phyloP scores from a whole-genome alignment of 2,113 vertebrate species.

The Vombatus ursinus region DNA sequence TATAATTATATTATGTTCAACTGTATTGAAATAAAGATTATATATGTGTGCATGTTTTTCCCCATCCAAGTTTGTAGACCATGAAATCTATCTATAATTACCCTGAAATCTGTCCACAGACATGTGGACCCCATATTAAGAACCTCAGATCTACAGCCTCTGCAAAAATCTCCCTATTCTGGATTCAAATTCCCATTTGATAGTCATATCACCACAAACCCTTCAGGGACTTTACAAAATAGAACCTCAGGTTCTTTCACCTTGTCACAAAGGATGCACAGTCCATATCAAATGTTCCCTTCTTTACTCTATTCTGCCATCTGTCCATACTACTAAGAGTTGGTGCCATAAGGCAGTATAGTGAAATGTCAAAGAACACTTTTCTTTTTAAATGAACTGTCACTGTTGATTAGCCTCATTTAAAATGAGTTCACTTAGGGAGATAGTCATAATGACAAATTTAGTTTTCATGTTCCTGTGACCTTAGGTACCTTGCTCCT shows the following conservation, averaged over 20 bases:
- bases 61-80: not conserved
- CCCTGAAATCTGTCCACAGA: not conserved
- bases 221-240: not conserved
- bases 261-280: not conserved
- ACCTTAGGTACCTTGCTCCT: not conserved
- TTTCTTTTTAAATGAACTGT: not conserved
- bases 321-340: not conserved
- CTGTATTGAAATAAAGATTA: too few relatives aligned
- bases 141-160: not conserved
- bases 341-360: not conserved
- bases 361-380: slow-evolving; percentile 4
- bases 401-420: not conserved
- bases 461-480: not conserved
- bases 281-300: not conserved
- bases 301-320: not conserved
- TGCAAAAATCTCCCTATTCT: not conserved
- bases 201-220: not conserved
- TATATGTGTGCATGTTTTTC: too few relatives aligned
- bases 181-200: not conserved
- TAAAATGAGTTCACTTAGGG: slow-evolving; percentile 17
- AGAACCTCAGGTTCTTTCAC: not conserved
- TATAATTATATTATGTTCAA: too few relatives aligned
- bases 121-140: not conserved
- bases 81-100: not conserved
- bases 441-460: slow-evolving; percentile 20